These are phyloP conservation scores for Nephrotoma appendiculata DNA, from an alignment of 2,888 invertebrate species.

Conservation along the genomic window DNA sequence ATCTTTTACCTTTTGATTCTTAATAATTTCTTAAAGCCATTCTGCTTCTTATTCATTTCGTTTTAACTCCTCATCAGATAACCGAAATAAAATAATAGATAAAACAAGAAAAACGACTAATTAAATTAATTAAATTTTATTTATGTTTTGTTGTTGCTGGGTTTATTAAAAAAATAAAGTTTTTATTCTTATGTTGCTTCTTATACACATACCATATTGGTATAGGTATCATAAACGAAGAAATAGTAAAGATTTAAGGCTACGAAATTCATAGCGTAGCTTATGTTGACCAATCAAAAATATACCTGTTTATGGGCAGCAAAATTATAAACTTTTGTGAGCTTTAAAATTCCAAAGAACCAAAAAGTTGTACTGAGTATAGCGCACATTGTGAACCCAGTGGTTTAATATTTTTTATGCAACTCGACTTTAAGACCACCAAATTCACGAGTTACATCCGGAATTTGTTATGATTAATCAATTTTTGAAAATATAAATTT, in stretches of 20 bases:
- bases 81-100: background rate
- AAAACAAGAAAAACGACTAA: conserved; percentile 4
- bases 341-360: no score
- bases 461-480: no score
- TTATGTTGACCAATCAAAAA: background rate
- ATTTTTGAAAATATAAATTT: no score
- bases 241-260: background rate
- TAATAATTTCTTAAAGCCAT: background rate
- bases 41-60: background rate
- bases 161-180: background rate
- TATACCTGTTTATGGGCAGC: no score
- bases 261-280: background rate
- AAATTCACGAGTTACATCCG: no score
- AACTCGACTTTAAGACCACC: no score
- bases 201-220: background rate
- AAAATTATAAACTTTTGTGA: no score
- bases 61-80: conserved; percentile 3
- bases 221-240: background rate
- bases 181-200: background rate
- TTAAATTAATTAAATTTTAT: conserved; percentile 3
- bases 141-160: background rate
- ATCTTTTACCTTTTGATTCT: background rate
- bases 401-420: no score
- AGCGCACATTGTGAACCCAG: no score
- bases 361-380: no score